phyloP scores from a whole-genome alignment of 2,797 vertebrate genomes.

The Delichon dasypus region DNA sequence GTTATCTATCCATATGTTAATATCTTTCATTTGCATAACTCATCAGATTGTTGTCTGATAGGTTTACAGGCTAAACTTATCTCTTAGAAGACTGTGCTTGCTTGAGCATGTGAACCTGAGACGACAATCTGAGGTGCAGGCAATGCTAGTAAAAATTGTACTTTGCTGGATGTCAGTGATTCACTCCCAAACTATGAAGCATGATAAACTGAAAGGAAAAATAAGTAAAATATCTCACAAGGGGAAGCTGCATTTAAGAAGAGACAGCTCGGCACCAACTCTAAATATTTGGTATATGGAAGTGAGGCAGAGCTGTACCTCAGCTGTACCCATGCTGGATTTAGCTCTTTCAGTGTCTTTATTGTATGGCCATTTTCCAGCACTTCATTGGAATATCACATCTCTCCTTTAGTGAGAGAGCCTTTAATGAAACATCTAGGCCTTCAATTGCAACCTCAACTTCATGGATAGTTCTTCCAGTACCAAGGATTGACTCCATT shows the following conservation, averaged over 20 bases:
- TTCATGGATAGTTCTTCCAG: slow-evolving; percentile 59
- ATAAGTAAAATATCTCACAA: slow-evolving; percentile 31
- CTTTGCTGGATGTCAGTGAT: slow-evolving; percentile 6
- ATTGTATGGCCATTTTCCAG: slow-evolving; percentile 8
- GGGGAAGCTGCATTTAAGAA: slow-evolving; percentile 14
- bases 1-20: background rate
- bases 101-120: background rate
- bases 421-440: slow-evolving; percentile 28
- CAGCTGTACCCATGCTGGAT: background rate
- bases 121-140: background rate
- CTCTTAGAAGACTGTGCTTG: background rate
- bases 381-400: slow-evolving; percentile 32
- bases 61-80: background rate
- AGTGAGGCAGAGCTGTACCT: background rate
- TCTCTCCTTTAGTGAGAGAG: background rate
- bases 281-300: background rate
- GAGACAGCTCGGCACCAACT: background rate
- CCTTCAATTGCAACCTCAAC: slow-evolving; percentile 13
- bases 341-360: slow-evolving; percentile 30
- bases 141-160: slow-evolving; percentile 42
- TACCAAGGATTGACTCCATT: background rate
- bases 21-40: background rate
- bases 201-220: background rate
- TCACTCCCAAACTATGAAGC: slow-evolving; percentile 40
- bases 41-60: background rate